Evolutionary conservation across 2,113 vertebrate species (phyloP).

Genomic region (Embiotoca jacksoni): DNA sequence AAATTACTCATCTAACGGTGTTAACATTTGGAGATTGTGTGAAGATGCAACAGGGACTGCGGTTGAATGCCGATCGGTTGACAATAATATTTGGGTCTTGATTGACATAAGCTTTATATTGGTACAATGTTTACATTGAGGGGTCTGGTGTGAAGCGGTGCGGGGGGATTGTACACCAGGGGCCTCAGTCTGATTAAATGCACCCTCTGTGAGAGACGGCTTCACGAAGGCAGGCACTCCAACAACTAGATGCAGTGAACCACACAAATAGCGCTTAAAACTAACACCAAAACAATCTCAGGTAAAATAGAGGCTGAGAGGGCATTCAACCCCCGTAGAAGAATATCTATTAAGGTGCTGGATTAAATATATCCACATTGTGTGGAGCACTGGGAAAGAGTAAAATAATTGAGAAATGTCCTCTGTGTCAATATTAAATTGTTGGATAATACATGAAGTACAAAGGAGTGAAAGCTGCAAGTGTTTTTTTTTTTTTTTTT

Average conservation of each 20-base stretch:
- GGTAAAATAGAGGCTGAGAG: slow-evolving; percentile 8
- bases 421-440: slow-evolving; percentile 13
- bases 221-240: slow-evolving; percentile 56
- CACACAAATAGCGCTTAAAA: slow-evolving; percentile 30
- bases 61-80: slow-evolving; percentile 21
- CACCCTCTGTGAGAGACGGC: slow-evolving; percentile 47
- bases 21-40: too few species aligned
- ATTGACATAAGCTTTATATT: slow-evolving; percentile 41
- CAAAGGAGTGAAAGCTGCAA: slow-evolving; percentile 66
- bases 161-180: slow-evolving; percentile 27
- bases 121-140: too few species aligned
- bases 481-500: slow-evolving; percentile 31
- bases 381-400: not conserved
- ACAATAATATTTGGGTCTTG: slow-evolving; percentile 62
- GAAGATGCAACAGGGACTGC: too few species aligned
- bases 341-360: not conserved
- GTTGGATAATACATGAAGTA: slow-evolving; percentile 66
- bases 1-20: too few species aligned
- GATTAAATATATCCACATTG: not conserved
- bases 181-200: slow-evolving; percentile 71
- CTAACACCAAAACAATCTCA: slow-evolving; percentile 22
- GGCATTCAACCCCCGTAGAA: not conserved
- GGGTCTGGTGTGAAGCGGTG: slow-evolving; percentile 31
- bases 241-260: slow-evolving; percentile 31
- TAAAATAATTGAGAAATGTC: slow-evolving; percentile 11